Evolutionary conservation across 1,140 invertebrate genomes (phyloP).

Genomic region (Homarus americanus): DNA sequence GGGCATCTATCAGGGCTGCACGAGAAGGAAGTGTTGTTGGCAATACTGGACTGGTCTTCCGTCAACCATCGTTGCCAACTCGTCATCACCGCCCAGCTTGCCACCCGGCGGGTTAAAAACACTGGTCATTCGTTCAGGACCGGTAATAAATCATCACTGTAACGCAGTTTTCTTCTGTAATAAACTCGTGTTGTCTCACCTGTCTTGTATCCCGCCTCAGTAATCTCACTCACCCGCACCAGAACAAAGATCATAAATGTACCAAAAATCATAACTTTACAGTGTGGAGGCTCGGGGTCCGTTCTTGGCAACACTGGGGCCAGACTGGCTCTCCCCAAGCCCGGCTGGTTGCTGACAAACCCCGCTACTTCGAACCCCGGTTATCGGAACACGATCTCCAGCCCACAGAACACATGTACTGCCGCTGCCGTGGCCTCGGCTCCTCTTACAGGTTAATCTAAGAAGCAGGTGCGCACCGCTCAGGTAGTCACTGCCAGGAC

Average conservation of each 20-base stretch:
- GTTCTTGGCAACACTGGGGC: constrained; percentile 14
- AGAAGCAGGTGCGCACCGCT: background rate
- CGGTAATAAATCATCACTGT: too few relatives aligned
- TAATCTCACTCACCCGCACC: too few relatives aligned
- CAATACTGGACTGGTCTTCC: background rate
- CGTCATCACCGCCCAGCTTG: too few relatives aligned
- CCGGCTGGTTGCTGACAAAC: constrained; percentile 36
- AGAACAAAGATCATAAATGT: too few relatives aligned
- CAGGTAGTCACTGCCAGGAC: too few relatives aligned
- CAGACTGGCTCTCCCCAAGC: constrained; percentile 23
- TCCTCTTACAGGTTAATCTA: background rate
- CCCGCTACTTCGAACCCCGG: constrained; percentile 6
- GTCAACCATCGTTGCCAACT: background rate
- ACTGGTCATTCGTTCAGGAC: too few relatives aligned
- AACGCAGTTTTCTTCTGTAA: too few relatives aligned
- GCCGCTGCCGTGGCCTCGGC: background rate
- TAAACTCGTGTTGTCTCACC: too few relatives aligned
- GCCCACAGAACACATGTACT: background rate
- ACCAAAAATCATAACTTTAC: background rate
- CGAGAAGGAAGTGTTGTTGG: constrained; percentile 1
- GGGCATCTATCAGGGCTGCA: constrained; percentile 17
- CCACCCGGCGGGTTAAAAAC: too few relatives aligned
- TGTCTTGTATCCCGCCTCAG: too few relatives aligned
- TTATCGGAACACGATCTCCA: constrained; percentile 7
- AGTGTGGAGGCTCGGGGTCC: background rate